Conservation (phyloP, 2,113 vertebrate species). For the Theristicus caerulescens region DNA sequence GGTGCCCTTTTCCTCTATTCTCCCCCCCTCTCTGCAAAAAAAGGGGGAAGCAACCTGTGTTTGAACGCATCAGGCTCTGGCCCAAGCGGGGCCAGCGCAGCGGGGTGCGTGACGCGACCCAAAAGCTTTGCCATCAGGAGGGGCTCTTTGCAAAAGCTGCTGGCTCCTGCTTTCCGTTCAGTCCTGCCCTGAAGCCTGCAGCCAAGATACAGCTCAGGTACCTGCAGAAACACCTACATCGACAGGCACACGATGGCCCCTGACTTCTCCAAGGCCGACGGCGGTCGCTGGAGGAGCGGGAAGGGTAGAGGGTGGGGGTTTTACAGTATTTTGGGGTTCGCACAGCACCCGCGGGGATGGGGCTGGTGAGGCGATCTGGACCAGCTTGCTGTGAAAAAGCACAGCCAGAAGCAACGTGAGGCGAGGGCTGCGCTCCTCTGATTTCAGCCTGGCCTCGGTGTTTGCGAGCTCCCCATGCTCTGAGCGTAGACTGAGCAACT, state of each 20-base stretch:
- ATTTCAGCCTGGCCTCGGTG: fast-evolving
- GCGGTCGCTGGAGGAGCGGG: neutral
- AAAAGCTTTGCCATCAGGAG: neutral
- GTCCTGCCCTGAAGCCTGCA: neutral
- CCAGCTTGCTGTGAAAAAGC: neutral
- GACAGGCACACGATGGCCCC: neutral
- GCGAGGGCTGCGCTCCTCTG: neutral
- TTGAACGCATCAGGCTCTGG: neutral
- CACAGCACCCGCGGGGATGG: neutral
- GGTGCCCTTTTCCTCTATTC: neutral
- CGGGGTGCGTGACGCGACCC: fast-evolving
- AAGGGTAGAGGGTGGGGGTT: fast-evolving
- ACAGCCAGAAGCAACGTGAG: neutral
- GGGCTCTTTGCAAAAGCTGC: neutral
- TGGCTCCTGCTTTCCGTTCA: neutral
- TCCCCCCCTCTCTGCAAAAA: neutral
- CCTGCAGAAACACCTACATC: neutral
- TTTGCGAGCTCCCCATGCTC: neutral
- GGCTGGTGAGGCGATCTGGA: neutral
- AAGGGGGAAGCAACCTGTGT: neutral
- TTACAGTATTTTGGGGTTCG: neutral
- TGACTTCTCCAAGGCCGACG: neutral
- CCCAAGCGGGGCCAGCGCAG: neutral
- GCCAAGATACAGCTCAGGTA: neutral
- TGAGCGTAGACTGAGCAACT: fast-evolving